Evolutionary conservation across 2,797 vertebrate species (phyloP).

Genomic region (Prionace glauca): DNA sequence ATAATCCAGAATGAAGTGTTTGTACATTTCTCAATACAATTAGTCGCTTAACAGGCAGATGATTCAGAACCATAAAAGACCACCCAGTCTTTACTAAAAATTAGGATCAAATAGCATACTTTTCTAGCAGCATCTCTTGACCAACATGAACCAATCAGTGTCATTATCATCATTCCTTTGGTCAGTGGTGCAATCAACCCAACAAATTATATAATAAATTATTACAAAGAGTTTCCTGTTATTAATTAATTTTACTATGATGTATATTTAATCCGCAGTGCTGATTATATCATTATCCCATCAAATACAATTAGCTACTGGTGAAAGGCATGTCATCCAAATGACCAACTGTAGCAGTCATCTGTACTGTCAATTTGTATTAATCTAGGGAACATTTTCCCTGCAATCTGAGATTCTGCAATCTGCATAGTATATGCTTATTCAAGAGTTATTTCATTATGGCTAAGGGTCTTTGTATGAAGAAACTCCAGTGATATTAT

Average conservation of each 20-base stretch:
- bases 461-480: neutral
- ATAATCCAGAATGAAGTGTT: neutral
- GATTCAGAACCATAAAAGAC: neutral
- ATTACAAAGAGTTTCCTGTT: neutral
- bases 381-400: neutral
- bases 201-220: neutral
- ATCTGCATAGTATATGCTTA: neutral
- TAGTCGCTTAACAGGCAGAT: neutral
- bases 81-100: neutral
- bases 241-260: constrained; percentile 6
- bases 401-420: neutral
- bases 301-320: neutral
- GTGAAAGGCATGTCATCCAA: neutral
- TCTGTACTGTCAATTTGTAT: neutral
- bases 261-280: constrained; percentile 9
- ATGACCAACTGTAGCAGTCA: neutral
- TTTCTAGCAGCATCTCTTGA: neutral
- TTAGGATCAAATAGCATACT: neutral
- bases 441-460: neutral
- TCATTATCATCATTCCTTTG: neutral
- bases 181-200: neutral
- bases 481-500: neutral
- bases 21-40: neutral
- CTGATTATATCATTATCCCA: neutral
- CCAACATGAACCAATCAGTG: neutral